Conservation (phyloP, 2,888 invertebrate genomes). For the Eudemis profundana region DNA sequence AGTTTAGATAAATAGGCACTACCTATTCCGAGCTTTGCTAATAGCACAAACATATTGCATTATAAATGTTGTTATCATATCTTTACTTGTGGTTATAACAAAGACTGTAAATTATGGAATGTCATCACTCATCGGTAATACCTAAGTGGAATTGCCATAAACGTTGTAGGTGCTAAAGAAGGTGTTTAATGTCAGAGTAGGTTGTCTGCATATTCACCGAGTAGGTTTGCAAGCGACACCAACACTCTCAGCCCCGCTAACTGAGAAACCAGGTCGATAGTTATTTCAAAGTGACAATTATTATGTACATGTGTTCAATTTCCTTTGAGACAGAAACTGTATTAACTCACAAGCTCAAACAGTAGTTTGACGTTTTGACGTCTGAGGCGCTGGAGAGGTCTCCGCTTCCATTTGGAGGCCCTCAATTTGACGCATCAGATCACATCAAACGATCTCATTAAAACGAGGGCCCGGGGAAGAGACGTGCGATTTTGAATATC, state of each 20-base stretch:
- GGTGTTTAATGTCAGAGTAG: no score
- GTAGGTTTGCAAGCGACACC: not conserved
- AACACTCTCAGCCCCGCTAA: slow-evolving; percentile 2
- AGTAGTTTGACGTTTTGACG: slow-evolving; percentile 38
- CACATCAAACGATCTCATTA: slow-evolving; percentile 72
- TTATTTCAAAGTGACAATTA: slow-evolving; percentile 39
- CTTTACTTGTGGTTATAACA: no score
- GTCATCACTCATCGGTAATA: no score
- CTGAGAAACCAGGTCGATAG: slow-evolving; percentile 30
- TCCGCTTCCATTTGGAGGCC: slow-evolving; percentile 54
- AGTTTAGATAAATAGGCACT: no score
- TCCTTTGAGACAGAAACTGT: slow-evolving; percentile 51
- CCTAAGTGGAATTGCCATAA: no score
- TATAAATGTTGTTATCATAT: no score
- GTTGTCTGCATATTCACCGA: not conserved
- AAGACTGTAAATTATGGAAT: no score
- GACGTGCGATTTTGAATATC: slow-evolving; percentile 48
- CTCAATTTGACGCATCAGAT: slow-evolving; percentile 71
- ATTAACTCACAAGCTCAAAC: slow-evolving; percentile 48
- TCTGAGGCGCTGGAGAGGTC: slow-evolving; percentile 39
- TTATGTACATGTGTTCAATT: slow-evolving; percentile 46
- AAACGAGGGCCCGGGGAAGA: slow-evolving; percentile 44
- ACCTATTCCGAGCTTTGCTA: no score
- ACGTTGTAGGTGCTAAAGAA: no score
- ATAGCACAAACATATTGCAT: no score